phyloP scores from a whole-genome alignment of 2,797 vertebrate species.

The Todus mexicanus region DNA sequence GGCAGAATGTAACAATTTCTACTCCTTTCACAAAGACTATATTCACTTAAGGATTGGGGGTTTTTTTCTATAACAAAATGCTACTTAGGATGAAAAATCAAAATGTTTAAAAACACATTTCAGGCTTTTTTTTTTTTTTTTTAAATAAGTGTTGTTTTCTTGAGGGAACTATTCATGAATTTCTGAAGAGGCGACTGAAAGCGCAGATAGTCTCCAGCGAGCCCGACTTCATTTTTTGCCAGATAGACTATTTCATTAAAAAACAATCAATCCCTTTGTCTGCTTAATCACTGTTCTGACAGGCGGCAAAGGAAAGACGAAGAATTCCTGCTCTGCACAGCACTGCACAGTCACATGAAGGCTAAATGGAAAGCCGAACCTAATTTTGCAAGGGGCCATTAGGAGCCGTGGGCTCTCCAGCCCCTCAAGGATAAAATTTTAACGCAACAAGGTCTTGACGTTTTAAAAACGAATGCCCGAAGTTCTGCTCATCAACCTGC shows the following conservation, averaged over 20 bases:
- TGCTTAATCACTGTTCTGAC: slow-evolving; percentile 67
- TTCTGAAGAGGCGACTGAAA: slow-evolving; percentile 59
- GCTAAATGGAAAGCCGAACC: slow-evolving; percentile 48
- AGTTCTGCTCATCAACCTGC: background rate
- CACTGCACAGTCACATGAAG: slow-evolving; percentile 2
- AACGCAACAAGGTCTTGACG: background rate
- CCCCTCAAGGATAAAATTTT: background rate
- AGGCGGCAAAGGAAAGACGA: slow-evolving; percentile 50
- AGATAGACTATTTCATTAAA: slow-evolving; percentile 66
- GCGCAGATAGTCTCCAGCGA: slow-evolving; percentile 30
- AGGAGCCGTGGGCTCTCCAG: background rate
- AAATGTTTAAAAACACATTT: slow-evolving; percentile 51
- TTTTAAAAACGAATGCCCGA: background rate
- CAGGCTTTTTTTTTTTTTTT: background rate
- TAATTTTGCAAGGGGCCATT: slow-evolving; percentile 47
- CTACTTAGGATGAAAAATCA: slow-evolving; percentile 45
- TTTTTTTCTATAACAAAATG: slow-evolving; percentile 18
- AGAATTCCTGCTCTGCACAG: slow-evolving; percentile 21
- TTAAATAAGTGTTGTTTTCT: slow-evolving; percentile 31
- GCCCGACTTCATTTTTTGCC: slow-evolving; percentile 51
- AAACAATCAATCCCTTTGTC: slow-evolving; percentile 68
- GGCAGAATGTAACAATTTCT: background rate
- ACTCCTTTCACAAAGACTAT: slow-evolving; percentile 13
- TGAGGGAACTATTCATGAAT: slow-evolving; percentile 54
- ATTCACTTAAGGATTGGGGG: background rate